Evolutionary conservation across 2,113 vertebrate genomes (phyloP), one percentile per base, ranked within the genome.

Genomic region (Struthio camelus): DNA sequence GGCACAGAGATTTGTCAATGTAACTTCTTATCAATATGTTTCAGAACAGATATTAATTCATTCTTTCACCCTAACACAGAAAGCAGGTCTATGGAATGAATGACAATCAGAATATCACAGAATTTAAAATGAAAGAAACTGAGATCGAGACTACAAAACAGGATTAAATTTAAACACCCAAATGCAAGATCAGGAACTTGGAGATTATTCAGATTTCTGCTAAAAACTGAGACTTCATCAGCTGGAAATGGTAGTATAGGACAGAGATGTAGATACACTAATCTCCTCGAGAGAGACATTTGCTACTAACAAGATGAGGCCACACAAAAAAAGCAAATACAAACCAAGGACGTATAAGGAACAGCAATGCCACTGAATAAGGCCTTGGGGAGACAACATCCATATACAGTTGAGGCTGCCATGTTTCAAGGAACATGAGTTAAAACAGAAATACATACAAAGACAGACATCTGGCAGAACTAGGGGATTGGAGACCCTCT

Each of bases 301-400:
- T 76, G 9, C 62, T 54, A 17, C 24, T 69, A 36, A 42, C 77
- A 2, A 11, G 5, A 3, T 3, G 8, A 72, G 38, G 56, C 7
- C 12, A 32, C 58, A 53, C 16, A 85, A 46, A 30, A 65, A 46
- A 17, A 77, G 7, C 11, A 77, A 80, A 72, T 14, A 11, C 23
- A 36, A 51, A 23, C 34, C 0, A 0, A 83, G 18, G 34, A 2
- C 40, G 17, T 69, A 7, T 8, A 67, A 59, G 42, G 6, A 85
- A 15, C 12, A 25, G n/a, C 1, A 6, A 61, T 40, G 10, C 7
- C 10, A 7, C 0, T 1, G 61, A 20, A 69, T 0, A 2, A 88
- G 27, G 28, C 17, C 59, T 23, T 66, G 30, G 23, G 20, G 15
- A 85, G 11, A 18, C 11, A 79, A 40, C 13, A 66, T n/a, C 25